These are phyloP conservation scores for Thryonomys swinderianus DNA, from an alignment of 2,113 vertebrate species.

Conservation along the genomic window DNA sequence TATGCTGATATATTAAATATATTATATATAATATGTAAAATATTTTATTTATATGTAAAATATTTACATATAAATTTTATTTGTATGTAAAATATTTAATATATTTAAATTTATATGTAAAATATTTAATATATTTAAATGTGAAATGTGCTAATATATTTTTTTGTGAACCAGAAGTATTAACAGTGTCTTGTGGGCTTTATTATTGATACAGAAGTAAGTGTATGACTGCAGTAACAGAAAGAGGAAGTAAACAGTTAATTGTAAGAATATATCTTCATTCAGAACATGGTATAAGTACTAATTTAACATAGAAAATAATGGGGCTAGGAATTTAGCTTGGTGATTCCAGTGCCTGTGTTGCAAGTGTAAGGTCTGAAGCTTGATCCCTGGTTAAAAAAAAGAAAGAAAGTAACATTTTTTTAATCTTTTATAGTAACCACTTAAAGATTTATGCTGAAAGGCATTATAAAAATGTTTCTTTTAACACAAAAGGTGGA, in stretches of 20 bases:
- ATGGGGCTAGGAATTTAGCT: neutral
- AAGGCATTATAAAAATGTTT: neutral
- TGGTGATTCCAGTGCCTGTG: no score
- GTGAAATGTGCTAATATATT: neutral
- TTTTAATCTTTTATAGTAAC: neutral
- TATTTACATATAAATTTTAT: no score
- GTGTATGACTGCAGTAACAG: neutral
- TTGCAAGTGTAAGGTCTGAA: no score
- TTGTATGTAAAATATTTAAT: no score
- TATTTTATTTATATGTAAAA: no score
- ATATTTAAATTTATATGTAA: no score
- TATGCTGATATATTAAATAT: no score
- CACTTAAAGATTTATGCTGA: conserved; percentile 1
- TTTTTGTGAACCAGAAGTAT: neutral
- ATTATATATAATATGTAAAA: no score
- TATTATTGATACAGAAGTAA: neutral
- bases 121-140: no score
- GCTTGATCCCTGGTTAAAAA: no score
- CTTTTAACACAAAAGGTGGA: neutral
- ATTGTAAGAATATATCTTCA: neutral
- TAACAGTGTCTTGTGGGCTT: neutral
- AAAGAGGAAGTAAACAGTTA: neutral
- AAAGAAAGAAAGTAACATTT: neutral
- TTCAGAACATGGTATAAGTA: neutral
- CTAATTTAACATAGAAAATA: neutral